Evolutionary conservation across 2,888 invertebrate species (phyloP).

Genomic region (Drosophila fungiperda): DNA sequence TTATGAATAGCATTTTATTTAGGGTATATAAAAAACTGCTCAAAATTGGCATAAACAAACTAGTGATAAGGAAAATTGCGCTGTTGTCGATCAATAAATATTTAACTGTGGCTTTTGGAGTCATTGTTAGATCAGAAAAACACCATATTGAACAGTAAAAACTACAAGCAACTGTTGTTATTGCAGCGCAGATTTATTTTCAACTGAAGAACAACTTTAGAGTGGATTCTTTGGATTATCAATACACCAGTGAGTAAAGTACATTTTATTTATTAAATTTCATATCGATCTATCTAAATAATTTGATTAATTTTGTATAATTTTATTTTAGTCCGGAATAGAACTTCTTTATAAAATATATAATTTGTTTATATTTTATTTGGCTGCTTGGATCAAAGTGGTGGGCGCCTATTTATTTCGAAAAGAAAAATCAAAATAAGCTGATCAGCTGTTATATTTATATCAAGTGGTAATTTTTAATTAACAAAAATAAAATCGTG

Average conservation of each 20-base stretch:
- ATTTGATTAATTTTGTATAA: neutral
- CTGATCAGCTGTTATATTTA: neutral
- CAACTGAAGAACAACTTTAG: neutral
- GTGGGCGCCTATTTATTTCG: neutral
- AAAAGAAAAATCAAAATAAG: no score
- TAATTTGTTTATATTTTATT: no score
- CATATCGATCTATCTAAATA: neutral
- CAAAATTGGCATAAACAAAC: neutral
- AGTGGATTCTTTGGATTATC: neutral
- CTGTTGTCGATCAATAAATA: neutral
- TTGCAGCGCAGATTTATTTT: neutral
- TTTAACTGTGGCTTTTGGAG: neutral
- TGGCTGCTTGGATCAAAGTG: no score
- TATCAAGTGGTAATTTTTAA: neutral
- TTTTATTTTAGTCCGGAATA: neutral
- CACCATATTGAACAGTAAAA: no score
- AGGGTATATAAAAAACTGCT: neutral
- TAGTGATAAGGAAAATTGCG: no score
- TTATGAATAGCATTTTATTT: neutral
- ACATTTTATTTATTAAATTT: neutral
- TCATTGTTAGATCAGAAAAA: neutral
- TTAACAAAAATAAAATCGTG: neutral
- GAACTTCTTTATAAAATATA: no score
- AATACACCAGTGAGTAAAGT: neutral
- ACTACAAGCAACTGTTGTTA: neutral